A percentile compares a stretch with the other conserved stretches of the same genome.
Conservation (phyloP, 2,113 vertebrate genomes). For the Xenopus laevis region DNA sequence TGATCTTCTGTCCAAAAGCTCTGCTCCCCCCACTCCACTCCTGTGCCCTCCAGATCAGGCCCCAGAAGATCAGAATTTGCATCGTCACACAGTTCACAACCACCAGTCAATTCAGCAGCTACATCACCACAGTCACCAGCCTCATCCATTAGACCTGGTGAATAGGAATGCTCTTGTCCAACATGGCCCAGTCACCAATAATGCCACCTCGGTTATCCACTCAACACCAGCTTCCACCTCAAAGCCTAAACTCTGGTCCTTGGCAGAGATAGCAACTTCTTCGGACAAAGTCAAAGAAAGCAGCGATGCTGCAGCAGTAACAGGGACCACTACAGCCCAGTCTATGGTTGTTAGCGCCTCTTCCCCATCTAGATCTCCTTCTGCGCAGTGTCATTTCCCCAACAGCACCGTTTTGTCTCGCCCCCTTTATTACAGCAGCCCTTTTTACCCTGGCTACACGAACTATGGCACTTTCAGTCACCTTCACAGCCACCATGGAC, state of each 20-base stretch:
- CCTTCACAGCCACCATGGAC: constrained; percentile 83
- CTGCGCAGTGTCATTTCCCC: constrained; percentile 78
- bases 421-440: constrained; percentile 92
- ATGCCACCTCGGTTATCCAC: constrained; percentile 87
- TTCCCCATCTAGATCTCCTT: constrained; percentile 82
- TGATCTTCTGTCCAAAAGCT: constrained; percentile 71
- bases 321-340: constrained; percentile 63
- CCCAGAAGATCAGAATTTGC: constrained; percentile 33
- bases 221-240: constrained; percentile 77
- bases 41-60: constrained; percentile 57
- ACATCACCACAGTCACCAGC: constrained; percentile 43
- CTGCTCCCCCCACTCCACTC: constrained; percentile 61
- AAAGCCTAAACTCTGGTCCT: constrained; percentile 94
- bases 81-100: constrained; percentile 32
- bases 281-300: constrained; percentile 88
- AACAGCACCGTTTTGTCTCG: constrained; percentile 86
- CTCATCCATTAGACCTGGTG: constrained; percentile 28
- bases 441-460: constrained; percentile 96
- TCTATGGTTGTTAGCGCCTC: constrained; percentile 63
- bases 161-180: constrained; percentile 45
- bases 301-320: constrained; percentile 58
- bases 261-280: constrained; percentile 93
- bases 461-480: constrained; percentile 96
- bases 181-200: constrained; percentile 53
- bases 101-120: constrained; percentile 31